phyloP scores from a whole-genome alignment of 2,888 invertebrate genomes.

The Erynnis tages region DNA sequence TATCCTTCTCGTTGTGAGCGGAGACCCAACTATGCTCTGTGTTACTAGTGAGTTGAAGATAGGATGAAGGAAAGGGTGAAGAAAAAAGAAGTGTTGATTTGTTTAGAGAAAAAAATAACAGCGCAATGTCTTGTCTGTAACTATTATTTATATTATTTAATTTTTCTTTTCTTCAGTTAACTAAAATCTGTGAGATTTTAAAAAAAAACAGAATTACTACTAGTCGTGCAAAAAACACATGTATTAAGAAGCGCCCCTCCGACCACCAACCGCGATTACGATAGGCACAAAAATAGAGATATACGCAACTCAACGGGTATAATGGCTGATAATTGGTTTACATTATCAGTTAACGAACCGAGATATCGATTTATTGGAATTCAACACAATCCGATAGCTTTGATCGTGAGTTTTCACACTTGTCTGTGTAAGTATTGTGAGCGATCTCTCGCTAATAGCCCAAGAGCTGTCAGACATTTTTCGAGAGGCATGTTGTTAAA shows the following conservation, averaged over 20 bases:
- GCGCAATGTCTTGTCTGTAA: too few relatives aligned
- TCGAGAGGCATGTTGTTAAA: too few relatives aligned
- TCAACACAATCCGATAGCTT: conserved; percentile 46
- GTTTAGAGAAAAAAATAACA: too few relatives aligned
- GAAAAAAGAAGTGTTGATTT: too few relatives aligned
- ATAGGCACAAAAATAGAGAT: conserved; percentile 30
- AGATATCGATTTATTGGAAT: conserved; percentile 50
- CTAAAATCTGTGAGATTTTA: background rate
- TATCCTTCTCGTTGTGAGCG: too few relatives aligned
- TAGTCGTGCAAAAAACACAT: background rate
- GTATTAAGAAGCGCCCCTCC: background rate
- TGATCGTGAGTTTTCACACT: conserved; percentile 41
- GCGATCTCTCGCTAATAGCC: background rate
- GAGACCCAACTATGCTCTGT: too few relatives aligned
- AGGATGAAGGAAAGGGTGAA: too few relatives aligned
- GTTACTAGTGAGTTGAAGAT: too few relatives aligned
- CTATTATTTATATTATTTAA: too few relatives aligned
- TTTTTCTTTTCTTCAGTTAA: too few relatives aligned
- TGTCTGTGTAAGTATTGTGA: conserved; percentile 9
- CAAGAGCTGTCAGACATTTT: too few relatives aligned
- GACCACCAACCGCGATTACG: background rate
- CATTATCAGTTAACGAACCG: conserved; percentile 48
- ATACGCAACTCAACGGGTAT: conserved; percentile 29
- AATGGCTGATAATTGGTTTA: conserved; percentile 42
- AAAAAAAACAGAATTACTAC: background rate